phyloP scores from a whole-genome alignment of 2,797 vertebrate species.

The Phataginus tetradactyla region DNA sequence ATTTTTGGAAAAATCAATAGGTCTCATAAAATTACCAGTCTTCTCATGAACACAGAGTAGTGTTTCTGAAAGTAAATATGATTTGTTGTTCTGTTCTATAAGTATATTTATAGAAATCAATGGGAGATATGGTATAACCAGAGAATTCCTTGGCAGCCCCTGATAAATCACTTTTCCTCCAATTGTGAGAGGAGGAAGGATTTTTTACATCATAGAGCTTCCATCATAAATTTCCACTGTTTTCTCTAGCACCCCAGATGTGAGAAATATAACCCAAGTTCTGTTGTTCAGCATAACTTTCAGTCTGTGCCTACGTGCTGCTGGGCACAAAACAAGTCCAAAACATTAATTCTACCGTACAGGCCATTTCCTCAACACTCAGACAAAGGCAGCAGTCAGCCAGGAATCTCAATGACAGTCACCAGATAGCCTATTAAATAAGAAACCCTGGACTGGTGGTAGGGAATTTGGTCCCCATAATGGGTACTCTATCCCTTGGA shows the following conservation, averaged over 20 bases:
- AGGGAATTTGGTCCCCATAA: neutral
- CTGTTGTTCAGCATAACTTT: constrained; percentile 15
- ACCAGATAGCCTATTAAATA: neutral
- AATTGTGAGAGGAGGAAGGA: neutral
- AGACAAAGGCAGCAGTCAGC: neutral
- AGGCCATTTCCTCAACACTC: neutral
- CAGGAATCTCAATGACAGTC: neutral
- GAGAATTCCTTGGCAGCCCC: neutral
- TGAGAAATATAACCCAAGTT: neutral
- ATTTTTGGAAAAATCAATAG: constrained; percentile 40
- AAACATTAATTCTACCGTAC: neutral
- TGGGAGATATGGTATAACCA: constrained; percentile 28
- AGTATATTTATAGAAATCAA: constrained; percentile 56
- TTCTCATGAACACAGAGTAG: neutral
- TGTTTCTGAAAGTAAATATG: neutral
- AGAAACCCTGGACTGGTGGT: neutral
- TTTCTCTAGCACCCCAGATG: neutral
- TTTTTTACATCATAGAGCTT: neutral
- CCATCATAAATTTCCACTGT: neutral
- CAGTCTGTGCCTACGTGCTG: neutral
- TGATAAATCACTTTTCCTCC: constrained; percentile 47
- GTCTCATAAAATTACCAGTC: constrained; percentile 16
- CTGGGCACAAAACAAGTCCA: neutral
- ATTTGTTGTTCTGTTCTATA: constrained; percentile 56
- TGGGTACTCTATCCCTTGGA: neutral